Evolutionary conservation across 2,888 invertebrate genomes (phyloP).

Genomic region (Cinara cedri): DNA sequence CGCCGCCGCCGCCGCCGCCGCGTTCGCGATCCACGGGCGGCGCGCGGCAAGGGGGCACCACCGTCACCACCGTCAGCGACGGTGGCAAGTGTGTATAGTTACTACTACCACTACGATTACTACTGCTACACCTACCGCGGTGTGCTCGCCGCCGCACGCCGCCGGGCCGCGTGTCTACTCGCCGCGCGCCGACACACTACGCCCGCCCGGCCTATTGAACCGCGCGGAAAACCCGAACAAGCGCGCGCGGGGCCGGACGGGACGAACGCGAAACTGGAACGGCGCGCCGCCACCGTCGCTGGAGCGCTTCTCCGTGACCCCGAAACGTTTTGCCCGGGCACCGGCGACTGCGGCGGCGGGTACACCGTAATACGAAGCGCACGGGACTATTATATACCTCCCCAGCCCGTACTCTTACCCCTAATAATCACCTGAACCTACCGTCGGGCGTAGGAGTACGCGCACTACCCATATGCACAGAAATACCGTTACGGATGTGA

Average conservation of each 20-base stretch:
- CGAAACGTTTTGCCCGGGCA: constrained; percentile 50
- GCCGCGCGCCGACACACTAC: too few relatives aligned
- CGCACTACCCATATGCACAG: too few relatives aligned
- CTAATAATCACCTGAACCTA: too few relatives aligned
- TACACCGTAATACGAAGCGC: background rate
- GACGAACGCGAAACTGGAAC: constrained; percentile 41
- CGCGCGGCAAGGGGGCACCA: background rate
- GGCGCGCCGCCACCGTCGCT: constrained; percentile 26
- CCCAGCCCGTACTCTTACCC: background rate
- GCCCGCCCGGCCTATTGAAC: constrained; percentile 44
- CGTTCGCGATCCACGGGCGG: background rate
- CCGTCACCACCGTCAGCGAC: background rate
- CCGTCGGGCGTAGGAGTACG: too few relatives aligned
- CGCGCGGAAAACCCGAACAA: constrained; percentile 23
- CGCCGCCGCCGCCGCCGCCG: background rate
- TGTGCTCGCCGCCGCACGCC: background rate
- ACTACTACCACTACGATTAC: too few relatives aligned
- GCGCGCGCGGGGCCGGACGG: background rate
- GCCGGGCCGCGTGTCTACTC: too few relatives aligned
- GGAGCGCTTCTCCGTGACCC: constrained; percentile 53
- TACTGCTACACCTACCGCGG: background rate
- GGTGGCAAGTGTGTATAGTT: too few relatives aligned
- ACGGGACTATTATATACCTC: background rate
- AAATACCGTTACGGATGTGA: too few relatives aligned
- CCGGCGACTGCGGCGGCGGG: constrained; percentile 6